phyloP scores from a whole-genome alignment of 2,888 invertebrate species.

The Apotomis capreana region DNA sequence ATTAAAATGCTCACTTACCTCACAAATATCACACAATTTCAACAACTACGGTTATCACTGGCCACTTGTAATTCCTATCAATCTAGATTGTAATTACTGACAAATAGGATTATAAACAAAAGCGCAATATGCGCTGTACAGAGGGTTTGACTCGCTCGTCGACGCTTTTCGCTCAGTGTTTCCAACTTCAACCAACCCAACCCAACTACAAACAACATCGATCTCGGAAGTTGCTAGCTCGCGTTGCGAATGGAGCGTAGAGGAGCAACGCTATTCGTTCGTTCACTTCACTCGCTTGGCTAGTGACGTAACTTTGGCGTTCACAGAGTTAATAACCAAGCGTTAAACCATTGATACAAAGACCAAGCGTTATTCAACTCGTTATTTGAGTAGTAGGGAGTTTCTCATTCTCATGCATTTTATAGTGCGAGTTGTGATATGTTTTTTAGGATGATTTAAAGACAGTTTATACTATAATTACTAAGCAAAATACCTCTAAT shows the following conservation, averaged over 20 bases:
- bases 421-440: too few species aligned
- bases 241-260: constrained; percentile 59
- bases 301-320: constrained; percentile 50
- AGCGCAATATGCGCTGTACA: constrained; percentile 60
- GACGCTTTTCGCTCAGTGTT: constrained; percentile 68
- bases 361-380: constrained; percentile 38
- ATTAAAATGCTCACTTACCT: constrained; percentile 73
- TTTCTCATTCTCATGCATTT: too few species aligned
- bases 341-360: constrained; percentile 5
- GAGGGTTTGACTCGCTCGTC: constrained; percentile 65
- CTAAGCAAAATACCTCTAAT: too few species aligned
- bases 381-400: constrained; percentile 42
- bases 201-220: constrained; percentile 57
- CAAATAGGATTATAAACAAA: constrained; percentile 60
- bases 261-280: constrained; percentile 36
- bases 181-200: constrained; percentile 56
- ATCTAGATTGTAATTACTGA: constrained; percentile 49
- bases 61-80: constrained; percentile 48
- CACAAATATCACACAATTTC: constrained; percentile 54
- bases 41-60: constrained; percentile 46
- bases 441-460: too few species aligned
- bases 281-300: constrained; percentile 46
- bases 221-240: constrained; percentile 62
- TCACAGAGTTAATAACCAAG: constrained; percentile 25
- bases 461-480: too few species aligned